Evolutionary conservation across 1,140 invertebrate species (phyloP), one percentile per base, ranked within the genome.

Genomic region (Drosophila sproati): DNA sequence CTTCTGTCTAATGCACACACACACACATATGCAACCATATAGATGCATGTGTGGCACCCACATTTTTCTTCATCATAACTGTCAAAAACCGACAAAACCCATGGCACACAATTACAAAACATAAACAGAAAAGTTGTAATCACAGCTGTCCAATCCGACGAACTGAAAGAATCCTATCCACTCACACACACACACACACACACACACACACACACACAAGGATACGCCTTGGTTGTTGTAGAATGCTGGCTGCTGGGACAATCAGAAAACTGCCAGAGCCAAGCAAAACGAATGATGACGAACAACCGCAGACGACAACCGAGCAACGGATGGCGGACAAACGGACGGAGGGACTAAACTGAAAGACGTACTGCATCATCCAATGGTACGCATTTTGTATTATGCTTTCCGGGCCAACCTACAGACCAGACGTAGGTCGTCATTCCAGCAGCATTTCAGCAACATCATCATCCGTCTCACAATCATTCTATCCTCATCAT

Each of bases 111-210:
- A 80, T 86, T 86, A 79, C 82, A 78, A 78, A 86, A 76, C 69
- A 87, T 80, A 89, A 87, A 83, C 83, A 87, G 80, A 77, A 88
- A 83, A 80, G 85, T 87, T 89, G 83, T 89, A 87, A 87, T 87
- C 83, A 89, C 83, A 87, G 80, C 83, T 89, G 83, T 89, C 83
- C 77, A 72, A 76, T 61, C 54, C 72, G 70, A 67, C 54, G 50
- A 64, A 87, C 69, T 51, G 67, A 74, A 67, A 68, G 47, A 69
- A 76, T 59, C 8, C 41, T 37, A 51, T 3, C 60, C n/a, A 52
- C 10, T 37, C 32, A 12, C 8, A 35, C 12, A 10, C 34, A 1
- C 32, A 10, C 12, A 31, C 34, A 60, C 28, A 34, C 31, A 59
- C 47, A 29, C 12, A 10, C 34, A 1, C 32, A 10, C 12, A 31